phyloP scores from a whole-genome alignment of 2,888 invertebrate genomes.

The Sisyra terminalis region DNA sequence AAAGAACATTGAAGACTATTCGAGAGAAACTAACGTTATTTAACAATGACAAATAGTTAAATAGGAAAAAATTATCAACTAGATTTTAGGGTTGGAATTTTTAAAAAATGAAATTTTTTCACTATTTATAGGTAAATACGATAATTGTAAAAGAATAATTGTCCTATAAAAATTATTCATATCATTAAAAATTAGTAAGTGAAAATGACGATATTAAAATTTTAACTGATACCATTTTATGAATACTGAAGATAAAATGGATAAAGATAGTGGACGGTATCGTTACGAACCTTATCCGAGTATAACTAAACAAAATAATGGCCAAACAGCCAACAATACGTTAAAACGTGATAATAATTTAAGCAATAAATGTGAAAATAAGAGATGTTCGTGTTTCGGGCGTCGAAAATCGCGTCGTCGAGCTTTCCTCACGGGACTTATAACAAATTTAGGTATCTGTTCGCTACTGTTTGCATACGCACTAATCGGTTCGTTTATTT shows the following conservation, averaged over 20 bases:
- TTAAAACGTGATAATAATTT: conserved; percentile 21
- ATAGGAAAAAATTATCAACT: too few relatives aligned
- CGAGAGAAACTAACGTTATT: too few relatives aligned
- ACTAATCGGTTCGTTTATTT: conserved; percentile 57
- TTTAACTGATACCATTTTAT: too few relatives aligned
- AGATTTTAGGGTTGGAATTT: too few relatives aligned
- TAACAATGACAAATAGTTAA: too few relatives aligned
- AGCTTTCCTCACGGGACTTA: conserved; percentile 53
- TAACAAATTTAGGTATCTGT: conserved; percentile 72
- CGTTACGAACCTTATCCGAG: conserved; percentile 28
- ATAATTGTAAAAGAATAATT: too few relatives aligned
- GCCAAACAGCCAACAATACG: conserved; percentile 17
- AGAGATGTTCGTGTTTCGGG: conserved; percentile 18
- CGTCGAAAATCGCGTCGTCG: conserved; percentile 26
- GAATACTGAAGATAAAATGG: conserved; percentile 16
- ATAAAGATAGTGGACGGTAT: conserved; percentile 22
- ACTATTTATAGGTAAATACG: too few relatives aligned
- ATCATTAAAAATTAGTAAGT: too few relatives aligned
- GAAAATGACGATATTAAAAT: too few relatives aligned
- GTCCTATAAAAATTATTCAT: too few relatives aligned
- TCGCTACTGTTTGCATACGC: conserved; percentile 68
- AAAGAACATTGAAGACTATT: too few relatives aligned
- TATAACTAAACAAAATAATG: conserved; percentile 17
- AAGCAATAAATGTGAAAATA: conserved; percentile 19
- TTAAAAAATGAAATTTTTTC: too few relatives aligned